Conservation (phyloP, 1,140 invertebrate genomes). For the Drosophila gunungcola region DNA sequence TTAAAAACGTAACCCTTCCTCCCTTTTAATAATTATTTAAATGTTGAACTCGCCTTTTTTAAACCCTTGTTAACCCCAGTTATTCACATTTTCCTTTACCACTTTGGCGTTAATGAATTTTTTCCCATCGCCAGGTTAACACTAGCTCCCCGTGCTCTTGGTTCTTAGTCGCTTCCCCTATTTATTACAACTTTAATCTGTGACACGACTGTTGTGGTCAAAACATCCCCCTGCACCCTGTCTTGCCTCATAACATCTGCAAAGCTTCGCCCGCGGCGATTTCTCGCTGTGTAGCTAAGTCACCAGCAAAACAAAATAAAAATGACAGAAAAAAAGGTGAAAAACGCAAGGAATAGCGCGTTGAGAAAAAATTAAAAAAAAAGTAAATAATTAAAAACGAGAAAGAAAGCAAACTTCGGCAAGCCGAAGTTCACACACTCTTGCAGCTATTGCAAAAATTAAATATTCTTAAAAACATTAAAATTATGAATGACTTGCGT, state of each 20-base stretch:
- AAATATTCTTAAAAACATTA: too few species aligned
- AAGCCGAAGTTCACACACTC: too few species aligned
- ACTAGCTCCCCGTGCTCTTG: conserved; percentile 10
- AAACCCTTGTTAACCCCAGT: background rate
- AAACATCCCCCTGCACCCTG: background rate
- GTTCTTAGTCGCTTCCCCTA: conserved; percentile 22
- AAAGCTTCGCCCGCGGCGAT: conserved; percentile 34
- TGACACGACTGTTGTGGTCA: conserved; percentile 30
- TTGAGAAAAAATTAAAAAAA: conserved; percentile 3
- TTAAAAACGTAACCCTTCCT: background rate
- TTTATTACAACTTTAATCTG: conserved; percentile 60
- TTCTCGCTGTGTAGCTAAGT: conserved; percentile 32
- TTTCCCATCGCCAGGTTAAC: conserved; percentile 42
- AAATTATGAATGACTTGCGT: too few species aligned
- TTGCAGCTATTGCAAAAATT: too few species aligned
- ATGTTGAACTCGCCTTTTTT: background rate
- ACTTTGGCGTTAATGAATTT: conserved; percentile 28
- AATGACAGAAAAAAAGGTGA: conserved; percentile 7
- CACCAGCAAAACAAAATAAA: conserved; percentile 8
- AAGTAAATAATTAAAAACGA: conserved; percentile 71
- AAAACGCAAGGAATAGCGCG: conserved; percentile 6
- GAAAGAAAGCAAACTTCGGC: too few species aligned
- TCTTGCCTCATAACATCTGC: conserved; percentile 17
- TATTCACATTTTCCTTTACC: background rate
- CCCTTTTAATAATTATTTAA: conserved; percentile 10